Conservation (phyloP, 2,888 invertebrate genomes). For the Steinernema scapterisci region DNA sequence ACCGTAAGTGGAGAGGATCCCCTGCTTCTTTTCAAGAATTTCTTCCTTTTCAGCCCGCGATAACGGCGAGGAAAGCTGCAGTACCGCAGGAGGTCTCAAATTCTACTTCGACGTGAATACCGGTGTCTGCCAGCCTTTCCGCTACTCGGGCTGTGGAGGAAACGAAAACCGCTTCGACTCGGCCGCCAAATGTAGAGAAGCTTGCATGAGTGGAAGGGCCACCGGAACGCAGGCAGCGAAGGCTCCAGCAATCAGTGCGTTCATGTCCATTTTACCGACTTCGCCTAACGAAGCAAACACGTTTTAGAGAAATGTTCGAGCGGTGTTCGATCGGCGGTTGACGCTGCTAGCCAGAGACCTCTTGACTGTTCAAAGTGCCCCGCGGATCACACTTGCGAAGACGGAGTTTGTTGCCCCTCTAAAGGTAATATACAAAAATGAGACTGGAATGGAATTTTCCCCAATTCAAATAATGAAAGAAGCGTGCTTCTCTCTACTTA, state of each 20-base stretch:
- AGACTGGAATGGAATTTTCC: too few species aligned
- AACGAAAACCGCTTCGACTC: slow-evolving; percentile 57
- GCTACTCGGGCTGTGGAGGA: slow-evolving; percentile 62
- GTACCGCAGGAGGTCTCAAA: slow-evolving; percentile 47
- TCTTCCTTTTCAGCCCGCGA: slow-evolving; percentile 43
- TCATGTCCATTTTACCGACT: not conserved
- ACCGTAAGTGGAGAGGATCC: not conserved
- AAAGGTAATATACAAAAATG: slow-evolving; percentile 49
- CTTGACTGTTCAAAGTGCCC: slow-evolving; percentile 57
- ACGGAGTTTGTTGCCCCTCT: slow-evolving; percentile 57
- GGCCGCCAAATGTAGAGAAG: slow-evolving; percentile 48
- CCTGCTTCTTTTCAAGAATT: not conserved
- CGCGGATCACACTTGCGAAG: slow-evolving; percentile 55
- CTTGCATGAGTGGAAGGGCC: slow-evolving; percentile 40
- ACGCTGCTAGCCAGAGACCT: slow-evolving; percentile 36
- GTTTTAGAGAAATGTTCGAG: slow-evolving; percentile 22
- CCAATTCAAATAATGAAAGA: too few species aligned
- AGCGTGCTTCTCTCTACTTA: too few species aligned
- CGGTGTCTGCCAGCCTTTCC: slow-evolving; percentile 62
- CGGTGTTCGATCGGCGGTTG: slow-evolving; percentile 49
- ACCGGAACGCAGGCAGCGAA: slow-evolving; percentile 33
- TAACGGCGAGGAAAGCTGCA: slow-evolving; percentile 53
- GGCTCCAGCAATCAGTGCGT: slow-evolving; percentile 30
- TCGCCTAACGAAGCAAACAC: not conserved
- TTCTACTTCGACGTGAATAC: slow-evolving; percentile 62